Evolutionary conservation across 2,888 invertebrate species (phyloP), one percentile per base, ranked within the genome.

Genomic region (Nipponacmea schrenckii): DNA sequence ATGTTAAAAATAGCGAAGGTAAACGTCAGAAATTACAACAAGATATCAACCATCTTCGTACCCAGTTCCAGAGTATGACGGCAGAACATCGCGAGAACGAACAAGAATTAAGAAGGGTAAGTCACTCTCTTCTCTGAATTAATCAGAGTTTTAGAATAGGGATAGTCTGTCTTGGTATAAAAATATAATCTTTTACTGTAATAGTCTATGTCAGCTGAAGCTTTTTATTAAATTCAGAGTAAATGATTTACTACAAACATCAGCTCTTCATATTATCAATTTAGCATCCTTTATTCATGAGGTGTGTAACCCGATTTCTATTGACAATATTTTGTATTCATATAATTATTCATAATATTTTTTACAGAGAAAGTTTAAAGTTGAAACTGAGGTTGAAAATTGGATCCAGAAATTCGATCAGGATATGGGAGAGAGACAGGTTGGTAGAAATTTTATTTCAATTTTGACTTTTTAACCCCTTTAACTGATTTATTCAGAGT

Each of bases 381-480:
- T 87, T 68, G 89, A 89, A 72, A 88, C 88, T 24, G 88, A 88
- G 74, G 86, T 89, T 14, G 89, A 89, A 72, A 88, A 87, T 77
- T 86, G 87, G 86, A 87, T 89, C 24, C 85, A 87, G 78, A 85
- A 87, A 67, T 89, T 84, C 80, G 89, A 89, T 75, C 77, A 82
- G 63, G 88, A 88, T 66, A 87, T 89, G 86, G 88, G 87, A 69
- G 85, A 87, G 70, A 83, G 87, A 84, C 89, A 89, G 86, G 89
- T 89, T 77, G 72, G 72, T 64, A n/a, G 15, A n/a, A 5, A 39
- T 39, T 4, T 31, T 31, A 31, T 7, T 45, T 46, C 7, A 45
- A 67, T 20, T 44, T 45, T 20, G n/a, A n/a, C n/a, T n/a, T n/a
- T n/a, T n/a, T n/a, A n/a, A n/a, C n/a, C n/a, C n/a, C n/a, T n/a